Base-by-base conservation (phyloP, 1,140 invertebrate species). In the Nilaparvata lugens region DNA sequence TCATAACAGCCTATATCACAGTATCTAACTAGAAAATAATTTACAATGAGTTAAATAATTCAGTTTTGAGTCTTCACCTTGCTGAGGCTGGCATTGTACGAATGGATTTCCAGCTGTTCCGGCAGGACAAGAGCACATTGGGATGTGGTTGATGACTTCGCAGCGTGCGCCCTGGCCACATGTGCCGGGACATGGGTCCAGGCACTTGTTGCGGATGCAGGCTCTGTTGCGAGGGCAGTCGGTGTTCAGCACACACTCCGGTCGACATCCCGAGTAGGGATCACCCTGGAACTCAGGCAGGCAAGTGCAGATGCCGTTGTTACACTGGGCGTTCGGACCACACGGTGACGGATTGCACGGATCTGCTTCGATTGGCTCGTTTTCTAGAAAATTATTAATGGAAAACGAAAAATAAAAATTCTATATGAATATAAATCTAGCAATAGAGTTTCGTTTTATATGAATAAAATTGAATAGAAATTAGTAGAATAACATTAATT, bases 251-350 rank as follows among this genome's bases (percentile, higher is more conserved):
- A 86, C 77, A 73, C 85, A 88, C 76, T 87, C 87, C 14, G 87
- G 87, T 68, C 86, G 79, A 70, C 89, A 90, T 51, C 87, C 85
- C 59, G 74, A 65, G 63, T 83, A 84, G 2, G 86, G 84, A 74
- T 88, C 82, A 52, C 87, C 87, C 67, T 81, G 77, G 70, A 83
- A 84, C 68, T 86, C 83, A 48, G 77, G 71, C 42, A 83, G 63
- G 67, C 86, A 88, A 40, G 80, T 76, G 69, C 85, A 87, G 45
- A 75, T 67, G 35, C 69, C 66, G n/a, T 66, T 69, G 52, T 68
- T 68, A 52, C 79, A 81, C 52, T 73, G 70, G 6, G 77, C 72
- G 58, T 75, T 72, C 13, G 71, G 70, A 4, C 79, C 79, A 60
- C 79, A 81, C 2, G 78, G 78, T 42, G 77, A 78, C 43, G 78